Evolutionary conservation across 2,797 vertebrate genomes (phyloP).

Genomic region (Microhierax caerulescens): DNA sequence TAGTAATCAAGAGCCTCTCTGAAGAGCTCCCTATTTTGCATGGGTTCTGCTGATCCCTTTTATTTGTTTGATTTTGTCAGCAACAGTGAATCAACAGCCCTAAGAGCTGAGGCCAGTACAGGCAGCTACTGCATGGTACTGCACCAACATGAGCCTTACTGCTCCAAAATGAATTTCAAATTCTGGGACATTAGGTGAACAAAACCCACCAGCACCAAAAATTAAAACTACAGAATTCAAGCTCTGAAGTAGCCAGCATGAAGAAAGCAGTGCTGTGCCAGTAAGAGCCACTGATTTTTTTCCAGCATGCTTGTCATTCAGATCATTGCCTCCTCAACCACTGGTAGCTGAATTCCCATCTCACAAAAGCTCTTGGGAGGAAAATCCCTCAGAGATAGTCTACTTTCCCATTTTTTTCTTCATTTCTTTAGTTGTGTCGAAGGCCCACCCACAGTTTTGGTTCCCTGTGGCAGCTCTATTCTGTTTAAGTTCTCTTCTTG

Average conservation of each 20-base stretch:
- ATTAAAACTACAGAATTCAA: background rate
- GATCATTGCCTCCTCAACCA: background rate
- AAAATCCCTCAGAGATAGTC: background rate
- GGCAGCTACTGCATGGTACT: background rate
- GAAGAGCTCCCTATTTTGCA: background rate
- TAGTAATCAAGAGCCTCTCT: background rate
- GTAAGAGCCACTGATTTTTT: background rate
- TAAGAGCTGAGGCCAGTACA: background rate
- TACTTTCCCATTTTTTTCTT: background rate
- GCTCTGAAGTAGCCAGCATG: background rate
- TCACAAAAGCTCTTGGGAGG: background rate
- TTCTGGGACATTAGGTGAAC: background rate
- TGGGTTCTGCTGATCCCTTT: background rate
- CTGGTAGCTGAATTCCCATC: background rate
- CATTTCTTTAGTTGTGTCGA: background rate
- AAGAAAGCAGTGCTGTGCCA: background rate
- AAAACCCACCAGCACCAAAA: background rate
- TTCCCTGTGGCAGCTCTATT: background rate
- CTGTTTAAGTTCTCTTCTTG: background rate
- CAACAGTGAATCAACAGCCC: background rate
- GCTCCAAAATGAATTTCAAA: background rate
- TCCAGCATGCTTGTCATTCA: background rate
- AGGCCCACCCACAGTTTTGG: background rate
- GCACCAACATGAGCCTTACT: rapidly evolving
- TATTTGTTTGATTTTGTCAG: background rate